Evolutionary conservation across 2,888 invertebrate species (phyloP).

Genomic region (Sepioteuthis lessoniana): DNA sequence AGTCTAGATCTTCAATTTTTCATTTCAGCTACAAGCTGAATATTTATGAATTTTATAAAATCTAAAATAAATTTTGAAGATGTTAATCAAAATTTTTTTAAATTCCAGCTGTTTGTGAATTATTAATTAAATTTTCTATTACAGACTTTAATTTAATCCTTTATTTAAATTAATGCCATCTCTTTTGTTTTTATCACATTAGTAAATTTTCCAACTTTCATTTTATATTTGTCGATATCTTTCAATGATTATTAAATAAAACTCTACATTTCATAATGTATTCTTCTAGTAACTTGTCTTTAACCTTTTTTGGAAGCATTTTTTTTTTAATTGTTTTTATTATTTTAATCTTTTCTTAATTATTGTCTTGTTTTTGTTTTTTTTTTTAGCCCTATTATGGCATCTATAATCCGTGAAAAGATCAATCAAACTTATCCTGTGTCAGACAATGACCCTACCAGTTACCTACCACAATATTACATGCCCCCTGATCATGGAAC

Average conservation of each 20-base stretch:
- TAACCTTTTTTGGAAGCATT: not conserved
- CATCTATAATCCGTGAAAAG: constrained; percentile 55
- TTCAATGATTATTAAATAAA: not conserved
- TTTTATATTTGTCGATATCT: not conserved
- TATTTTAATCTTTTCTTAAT: not conserved
- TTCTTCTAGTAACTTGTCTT: not conserved
- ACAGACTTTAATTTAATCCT: too few species aligned
- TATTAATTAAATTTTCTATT: too few species aligned
- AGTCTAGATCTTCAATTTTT: too few species aligned
- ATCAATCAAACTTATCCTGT: constrained; percentile 57
- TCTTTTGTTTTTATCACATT: too few species aligned
- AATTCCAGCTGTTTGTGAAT: too few species aligned
- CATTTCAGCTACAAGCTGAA: too few species aligned
- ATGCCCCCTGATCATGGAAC: constrained; percentile 62
- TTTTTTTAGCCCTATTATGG: not conserved
- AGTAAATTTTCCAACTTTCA: too few species aligned
- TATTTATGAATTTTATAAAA: too few species aligned
- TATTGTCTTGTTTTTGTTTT: not conserved
- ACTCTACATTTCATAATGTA: not conserved
- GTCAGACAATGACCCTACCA: constrained; percentile 43
- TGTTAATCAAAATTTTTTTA: too few species aligned
- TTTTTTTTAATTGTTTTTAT: not conserved
- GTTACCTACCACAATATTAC: constrained; percentile 51
- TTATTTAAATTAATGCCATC: too few species aligned
- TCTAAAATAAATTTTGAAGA: too few species aligned